Percentiles rank a stretch among this genome's conserved stretches.
Conservation (phyloP, 2,797 vertebrate species). For the Tokudaia tokunoshimensis region DNA sequence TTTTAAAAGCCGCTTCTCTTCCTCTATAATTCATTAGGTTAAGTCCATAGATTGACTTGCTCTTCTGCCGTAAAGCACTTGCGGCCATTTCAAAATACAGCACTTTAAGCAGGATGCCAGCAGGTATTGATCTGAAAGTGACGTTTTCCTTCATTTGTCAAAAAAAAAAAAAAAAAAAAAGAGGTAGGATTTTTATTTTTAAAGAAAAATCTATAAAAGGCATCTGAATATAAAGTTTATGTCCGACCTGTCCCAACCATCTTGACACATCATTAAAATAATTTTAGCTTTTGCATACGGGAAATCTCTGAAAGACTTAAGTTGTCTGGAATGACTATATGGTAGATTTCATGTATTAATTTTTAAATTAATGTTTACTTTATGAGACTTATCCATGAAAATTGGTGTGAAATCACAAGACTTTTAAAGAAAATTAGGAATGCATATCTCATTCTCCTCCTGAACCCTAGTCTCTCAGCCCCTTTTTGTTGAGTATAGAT, state of each 20-base stretch:
- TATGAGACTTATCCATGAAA: not conserved
- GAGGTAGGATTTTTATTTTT: not conserved
- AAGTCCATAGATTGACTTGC: slow-evolving; percentile 71
- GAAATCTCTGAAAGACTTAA: slow-evolving; percentile 1
- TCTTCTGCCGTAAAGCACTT: slow-evolving; percentile 56
- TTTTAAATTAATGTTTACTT: slow-evolving; percentile 64
- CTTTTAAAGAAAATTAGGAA: not conserved
- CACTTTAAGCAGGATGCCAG: slow-evolving; percentile 65
- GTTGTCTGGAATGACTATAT: not conserved
- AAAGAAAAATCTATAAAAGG: slow-evolving; percentile 52
- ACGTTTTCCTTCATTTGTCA: slow-evolving; percentile 64
- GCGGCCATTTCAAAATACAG: slow-evolving; percentile 31
- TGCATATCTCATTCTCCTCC: not conserved
- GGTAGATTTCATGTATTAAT: not conserved
- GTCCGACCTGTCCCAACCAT: not conserved
- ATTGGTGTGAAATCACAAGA: slow-evolving; percentile 29
- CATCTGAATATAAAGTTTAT: slow-evolving; percentile 23
- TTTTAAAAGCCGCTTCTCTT: slow-evolving; percentile 59
- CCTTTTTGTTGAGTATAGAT: not conserved
- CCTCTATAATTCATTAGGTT: slow-evolving; percentile 77
- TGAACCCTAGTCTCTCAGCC: not conserved
- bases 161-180: slow-evolving; percentile 43
- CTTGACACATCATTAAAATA: slow-evolving; percentile 59
- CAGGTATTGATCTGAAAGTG: slow-evolving; percentile 68
- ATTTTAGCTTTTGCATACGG: not conserved